Evolutionary conservation across 1,140 invertebrate species (phyloP), one percentile per base, ranked within the genome.

Genomic region (Drosophila repleta): DNA sequence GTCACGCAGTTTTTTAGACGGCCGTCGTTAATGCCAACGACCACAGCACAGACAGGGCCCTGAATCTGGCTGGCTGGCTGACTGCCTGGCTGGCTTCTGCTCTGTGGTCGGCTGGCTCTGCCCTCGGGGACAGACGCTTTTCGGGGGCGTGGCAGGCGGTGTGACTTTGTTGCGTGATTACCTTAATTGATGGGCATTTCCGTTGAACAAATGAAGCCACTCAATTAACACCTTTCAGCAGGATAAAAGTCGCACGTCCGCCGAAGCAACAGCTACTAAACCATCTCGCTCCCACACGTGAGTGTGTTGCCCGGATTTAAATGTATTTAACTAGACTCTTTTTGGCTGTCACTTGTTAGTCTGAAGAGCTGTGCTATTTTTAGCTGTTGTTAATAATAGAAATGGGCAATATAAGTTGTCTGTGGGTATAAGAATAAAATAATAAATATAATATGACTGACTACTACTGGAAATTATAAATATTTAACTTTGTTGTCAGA

Each of bases 121-220:
- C 32, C n/a, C 32, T 11, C 11, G 6, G 46, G 58, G 13, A 18
- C 13, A 15, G 18, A 67, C 24, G 55, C 37, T 55, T 26, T 32
- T 10, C 3, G 32, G 64, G 66, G 81, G 81, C 74, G 69, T 76
- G 79, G 79, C 83, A 57, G 55, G 65, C 58, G 32, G 65, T 82
- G 78, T 88, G 82, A 88, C 82, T 87, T 88, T 83, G 84, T 88
- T 88, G 83, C 83, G 83, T 88, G 83, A 88, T 88, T 88, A 88
- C 79, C 83, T 76, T 88, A 88, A 88, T 88, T 88, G 83, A 88
- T 88, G 83, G 83, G 83, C 83, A 88, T 88, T 88, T 88, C 83
- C 83, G 83, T 61, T 79, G 79, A 67, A 65, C 79, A 89, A 88
- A 88, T 88, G 83, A 88, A 88, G 83, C 84, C 84, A 88, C 83